These are phyloP conservation scores for Tragelaphus strepsiceros DNA, from an alignment of 2,113 vertebrate species.

Conservation along the genomic window DNA sequence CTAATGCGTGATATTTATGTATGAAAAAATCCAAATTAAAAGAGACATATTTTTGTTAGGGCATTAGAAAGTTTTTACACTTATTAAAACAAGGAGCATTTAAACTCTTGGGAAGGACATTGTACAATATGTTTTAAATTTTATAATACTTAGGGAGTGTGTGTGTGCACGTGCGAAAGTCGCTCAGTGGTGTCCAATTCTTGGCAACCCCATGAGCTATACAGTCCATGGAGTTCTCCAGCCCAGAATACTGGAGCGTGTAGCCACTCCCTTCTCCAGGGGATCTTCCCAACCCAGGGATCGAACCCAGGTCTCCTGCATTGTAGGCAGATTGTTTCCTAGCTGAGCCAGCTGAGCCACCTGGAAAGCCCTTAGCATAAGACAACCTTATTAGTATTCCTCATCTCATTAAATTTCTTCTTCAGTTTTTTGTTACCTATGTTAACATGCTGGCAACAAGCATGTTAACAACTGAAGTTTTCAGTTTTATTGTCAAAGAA, in stretches of 20 bases:
- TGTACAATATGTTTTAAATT: neutral
- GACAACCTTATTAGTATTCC: neutral
- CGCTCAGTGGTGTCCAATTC: neutral
- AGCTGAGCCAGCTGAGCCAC: neutral
- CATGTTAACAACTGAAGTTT: constrained; percentile 37
- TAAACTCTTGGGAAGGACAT: neutral
- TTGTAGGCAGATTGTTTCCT: neutral
- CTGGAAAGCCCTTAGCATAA: accelerated
- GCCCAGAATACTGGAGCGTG: neutral
- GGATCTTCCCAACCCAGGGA: neutral
- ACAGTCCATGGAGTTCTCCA: neutral
- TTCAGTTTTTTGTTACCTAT: constrained; percentile 47
- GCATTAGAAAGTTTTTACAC: neutral
- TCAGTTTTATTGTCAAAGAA: constrained; percentile 41
- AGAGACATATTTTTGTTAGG: neutral
- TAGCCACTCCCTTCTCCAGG: neutral
- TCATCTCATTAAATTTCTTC: constrained; percentile 35
- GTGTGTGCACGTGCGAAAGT: neutral
- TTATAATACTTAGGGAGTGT: neutral
- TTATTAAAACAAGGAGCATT: neutral
- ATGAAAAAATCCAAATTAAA: neutral
- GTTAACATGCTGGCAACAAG: constrained; percentile 29
- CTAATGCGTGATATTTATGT: neutral
- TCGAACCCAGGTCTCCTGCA: neutral
- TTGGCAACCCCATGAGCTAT: neutral